Evolutionary conservation across 1,140 invertebrate genomes (phyloP), one percentile per base, ranked within the genome.

Genomic region (Drosophila bifasciata): DNA sequence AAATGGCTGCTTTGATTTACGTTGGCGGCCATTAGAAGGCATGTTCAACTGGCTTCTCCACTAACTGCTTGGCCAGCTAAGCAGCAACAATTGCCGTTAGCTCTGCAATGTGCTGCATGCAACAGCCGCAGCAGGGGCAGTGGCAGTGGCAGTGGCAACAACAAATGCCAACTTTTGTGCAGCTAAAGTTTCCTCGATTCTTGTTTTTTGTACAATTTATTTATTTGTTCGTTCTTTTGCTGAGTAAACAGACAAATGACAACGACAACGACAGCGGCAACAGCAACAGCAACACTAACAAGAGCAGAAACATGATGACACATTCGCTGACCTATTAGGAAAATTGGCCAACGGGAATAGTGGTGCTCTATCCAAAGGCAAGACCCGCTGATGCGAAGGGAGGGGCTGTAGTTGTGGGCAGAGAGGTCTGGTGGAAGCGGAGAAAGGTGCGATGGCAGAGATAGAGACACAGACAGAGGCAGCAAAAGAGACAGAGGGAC

Each of bases 41-140:
- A 62, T 76, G 80, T 80, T 80, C 62, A 74, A 85, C 73, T 75
- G 83, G 81, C 83, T 78, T 13, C 45, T 77, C 68, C 74, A 74
- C 73, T 75, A 61, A 68, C 76, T 76, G 76, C 62, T 75, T 79
- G 76, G 71, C 71, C 70, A 77, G 71, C 55, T 64, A 59, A 76
- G 83, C 80, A 86, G 83, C 83, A 88, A 88, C 83, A 79, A 79
- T 88, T 88, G 83, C 83, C 83, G 83, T 88, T 88, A 88, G 71
- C 41, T 67, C 57, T 71, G 72, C 36, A 44, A 64, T 64, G 69
- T 81, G 71, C 58, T 85, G 80, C 80, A 85, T 76, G 80, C 80
- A 74, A 76, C 63, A 32, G 52, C 58, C 66, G 53, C 60, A 69
- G 21, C 28, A 56, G 13, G 19, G 19, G n/a, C 48, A 58, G 40